Base-by-base conservation (phyloP, 2,888 invertebrate species). In the Dasypolia templi region DNA sequence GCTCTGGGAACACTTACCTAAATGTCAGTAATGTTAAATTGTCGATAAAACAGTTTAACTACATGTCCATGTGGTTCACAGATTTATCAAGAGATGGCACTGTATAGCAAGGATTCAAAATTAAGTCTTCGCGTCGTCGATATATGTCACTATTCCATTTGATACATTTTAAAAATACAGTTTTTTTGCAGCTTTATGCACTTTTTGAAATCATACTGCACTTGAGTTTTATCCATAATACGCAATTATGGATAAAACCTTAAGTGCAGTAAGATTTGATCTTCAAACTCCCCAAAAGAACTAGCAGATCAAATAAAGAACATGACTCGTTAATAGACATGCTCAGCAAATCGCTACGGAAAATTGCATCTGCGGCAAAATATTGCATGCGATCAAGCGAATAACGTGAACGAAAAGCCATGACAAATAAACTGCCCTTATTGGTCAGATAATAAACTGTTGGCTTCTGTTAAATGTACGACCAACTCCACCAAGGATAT, bases 381-480 rank as follows among this genome's bases (percentile, higher is more conserved):
- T 72, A 78, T 85, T 78, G 77, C 80, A 82, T 77, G 82, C 66
- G 39, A 76, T 86, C 72, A 69, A 77, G 75, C 69, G 73, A 82
- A 70, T 68, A 84, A 56, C 69, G 46, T 72, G 82, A 72, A 77
- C 68, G 70, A 69, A 59, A 22, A 74, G 66, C 68, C 76, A 75
- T 82, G 75, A 80, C 76, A 82, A 82, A 82, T 86, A 65, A 67
- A 79, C 61, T 70, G 76, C 75, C 80, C 77, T 76, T 85, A 85
- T 77, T 69, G 53, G 35, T 73, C 49, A 76, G 64, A 26, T 59
- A 68, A 51, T 76, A 61, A 73, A 74, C 67, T 72, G 59, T 68
- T 70, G 44, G 56, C 58, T 65, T 77, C 68, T 71, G 63, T 55
- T 42, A 62, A 69, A 69, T 44, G 22, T 65, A 39, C 39, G 7